Conservation (phyloP, 1,140 invertebrate genomes). For the Maniola jurtina region DNA sequence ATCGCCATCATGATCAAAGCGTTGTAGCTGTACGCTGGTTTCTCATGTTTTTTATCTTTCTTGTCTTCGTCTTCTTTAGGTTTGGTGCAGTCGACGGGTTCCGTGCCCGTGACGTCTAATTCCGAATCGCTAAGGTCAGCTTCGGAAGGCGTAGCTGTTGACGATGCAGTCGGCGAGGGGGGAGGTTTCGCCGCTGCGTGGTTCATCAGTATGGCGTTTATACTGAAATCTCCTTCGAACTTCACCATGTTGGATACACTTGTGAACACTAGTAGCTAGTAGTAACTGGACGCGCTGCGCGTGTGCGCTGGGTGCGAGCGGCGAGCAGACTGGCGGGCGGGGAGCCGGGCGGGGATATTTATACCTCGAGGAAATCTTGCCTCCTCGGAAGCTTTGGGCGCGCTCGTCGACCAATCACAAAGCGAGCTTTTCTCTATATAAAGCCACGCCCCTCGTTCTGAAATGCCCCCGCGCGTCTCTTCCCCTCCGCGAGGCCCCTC, state of each 20-base stretch:
- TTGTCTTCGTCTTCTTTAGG: conserved; percentile 63
- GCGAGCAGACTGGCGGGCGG: conserved; percentile 61
- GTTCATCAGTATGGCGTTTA: conserved; percentile 72
- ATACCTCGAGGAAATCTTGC: conserved; percentile 42
- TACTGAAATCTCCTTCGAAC: conserved; percentile 77
- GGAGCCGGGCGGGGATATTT: conserved; percentile 59
- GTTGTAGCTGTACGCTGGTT: conserved; percentile 99
- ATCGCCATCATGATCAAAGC: conserved; percentile 99
- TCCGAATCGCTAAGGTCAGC: conserved; percentile 81
- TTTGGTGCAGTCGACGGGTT: conserved; percentile 84
- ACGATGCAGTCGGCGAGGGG: conserved; percentile 56
- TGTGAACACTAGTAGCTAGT: conserved; percentile 43
- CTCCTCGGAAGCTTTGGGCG: conserved; percentile 49
- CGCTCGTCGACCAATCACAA: conserved; percentile 41
- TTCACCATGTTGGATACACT: conserved; percentile 68
- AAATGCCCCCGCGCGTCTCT: conserved; percentile 23
- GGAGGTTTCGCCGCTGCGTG: conserved; percentile 54
- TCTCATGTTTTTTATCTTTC: conserved; percentile 87
- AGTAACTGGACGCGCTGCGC: conserved; percentile 34
- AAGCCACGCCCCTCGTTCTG: conserved; percentile 40
- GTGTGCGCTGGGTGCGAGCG: conserved; percentile 55
- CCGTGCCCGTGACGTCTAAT: conserved; percentile 88
- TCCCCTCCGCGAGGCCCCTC: conserved; percentile 24
- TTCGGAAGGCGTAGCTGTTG: conserved; percentile 58
- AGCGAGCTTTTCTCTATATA: conserved; percentile 61